Conservation (phyloP, 2,113 vertebrate genomes). For the Anguilla japonica region DNA sequence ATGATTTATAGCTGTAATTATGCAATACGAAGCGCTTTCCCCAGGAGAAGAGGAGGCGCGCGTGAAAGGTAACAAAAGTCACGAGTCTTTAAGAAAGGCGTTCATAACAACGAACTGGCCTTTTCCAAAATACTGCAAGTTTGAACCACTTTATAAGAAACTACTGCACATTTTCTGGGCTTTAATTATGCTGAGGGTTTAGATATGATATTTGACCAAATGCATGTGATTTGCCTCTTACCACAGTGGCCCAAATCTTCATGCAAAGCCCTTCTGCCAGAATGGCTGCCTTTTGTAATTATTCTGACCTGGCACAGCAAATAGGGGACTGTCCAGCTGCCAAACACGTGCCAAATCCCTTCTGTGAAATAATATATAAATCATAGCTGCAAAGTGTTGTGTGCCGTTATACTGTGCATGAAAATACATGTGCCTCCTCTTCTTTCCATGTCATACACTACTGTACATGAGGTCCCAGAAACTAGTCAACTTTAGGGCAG, state of each 20-base stretch:
- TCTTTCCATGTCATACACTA: not conserved
- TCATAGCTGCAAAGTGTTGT: conserved; percentile 29
- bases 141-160: too few relatives aligned
- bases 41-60: not conserved
- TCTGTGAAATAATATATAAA: conserved; percentile 45
- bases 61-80: not conserved
- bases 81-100: not conserved
- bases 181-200: not conserved
- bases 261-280: conserved; percentile 10
- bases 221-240: not conserved
- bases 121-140: too few relatives aligned
- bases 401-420: not conserved
- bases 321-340: conserved; percentile 6
- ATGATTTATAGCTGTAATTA: not conserved
- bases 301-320: not conserved
- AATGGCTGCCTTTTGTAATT: not conserved
- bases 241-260: not conserved
- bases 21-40: not conserved
- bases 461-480: not conserved
- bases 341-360: conserved; percentile 45
- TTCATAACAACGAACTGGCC: not conserved
- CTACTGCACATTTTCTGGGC: not conserved
- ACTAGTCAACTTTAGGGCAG: not conserved
- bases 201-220: conserved; percentile 13
- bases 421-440: not conserved